Evolutionary conservation across 2,113 vertebrate genomes (phyloP).

Genomic region (Pterocles orientalis): DNA sequence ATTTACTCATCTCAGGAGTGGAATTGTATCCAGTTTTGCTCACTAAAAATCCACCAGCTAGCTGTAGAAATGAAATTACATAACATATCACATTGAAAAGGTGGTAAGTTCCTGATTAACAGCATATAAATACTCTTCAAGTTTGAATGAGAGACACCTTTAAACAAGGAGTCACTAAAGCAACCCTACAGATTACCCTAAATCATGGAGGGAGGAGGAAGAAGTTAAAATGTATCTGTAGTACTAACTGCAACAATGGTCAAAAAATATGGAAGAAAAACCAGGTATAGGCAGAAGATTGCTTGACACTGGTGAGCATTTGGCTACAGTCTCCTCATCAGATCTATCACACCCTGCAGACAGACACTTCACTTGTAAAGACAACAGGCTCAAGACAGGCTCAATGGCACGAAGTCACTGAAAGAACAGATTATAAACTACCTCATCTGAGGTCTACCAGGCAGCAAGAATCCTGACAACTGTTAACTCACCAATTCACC

Average conservation of each 20-base stretch:
- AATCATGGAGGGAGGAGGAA: neutral
- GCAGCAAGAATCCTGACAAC: neutral
- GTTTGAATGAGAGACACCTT: neutral
- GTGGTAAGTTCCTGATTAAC: neutral
- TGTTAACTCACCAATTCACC: neutral
- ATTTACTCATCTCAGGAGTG: neutral
- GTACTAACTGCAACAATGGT: neutral
- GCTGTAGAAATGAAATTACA: neutral
- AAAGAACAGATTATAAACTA: neutral
- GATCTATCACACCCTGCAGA: neutral
- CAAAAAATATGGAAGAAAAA: neutral
- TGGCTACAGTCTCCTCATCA: neutral
- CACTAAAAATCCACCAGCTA: neutral
- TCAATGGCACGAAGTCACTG: neutral
- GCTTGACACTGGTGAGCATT: neutral
- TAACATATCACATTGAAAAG: neutral
- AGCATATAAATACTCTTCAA: neutral
- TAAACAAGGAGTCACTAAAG: neutral
- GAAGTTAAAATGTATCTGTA: neutral
- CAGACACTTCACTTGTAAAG: neutral
- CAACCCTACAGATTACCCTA: neutral
- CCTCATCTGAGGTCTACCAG: neutral
- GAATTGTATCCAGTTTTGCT: neutral
- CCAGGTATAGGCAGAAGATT: neutral
- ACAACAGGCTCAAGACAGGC: neutral